phyloP scores from a whole-genome alignment of 2,888 invertebrate genomes.

The Pheosia gnoma region DNA sequence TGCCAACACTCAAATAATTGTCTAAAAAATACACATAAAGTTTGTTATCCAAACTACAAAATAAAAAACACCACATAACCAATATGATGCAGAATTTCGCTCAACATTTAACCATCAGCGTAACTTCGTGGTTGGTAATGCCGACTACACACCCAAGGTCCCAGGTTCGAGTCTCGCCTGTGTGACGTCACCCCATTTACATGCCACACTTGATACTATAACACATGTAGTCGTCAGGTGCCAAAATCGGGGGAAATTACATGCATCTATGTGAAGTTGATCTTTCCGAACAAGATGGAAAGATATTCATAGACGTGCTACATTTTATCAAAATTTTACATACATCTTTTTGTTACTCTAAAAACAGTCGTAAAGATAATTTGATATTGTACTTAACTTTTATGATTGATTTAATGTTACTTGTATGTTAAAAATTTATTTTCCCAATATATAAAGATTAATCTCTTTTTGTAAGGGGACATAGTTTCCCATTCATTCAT shows the following conservation, averaged over 20 bases:
- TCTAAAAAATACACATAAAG: too few relatives aligned
- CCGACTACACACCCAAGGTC: constrained; percentile 19
- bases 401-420: too few relatives aligned
- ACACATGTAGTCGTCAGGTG: constrained; percentile 71
- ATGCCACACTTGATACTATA: constrained; percentile 79
- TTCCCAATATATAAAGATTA: too few relatives aligned
- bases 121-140: constrained; percentile 37
- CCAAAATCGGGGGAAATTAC: constrained; percentile 70
- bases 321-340: constrained; percentile 40
- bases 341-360: constrained; percentile 9
- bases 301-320: constrained; percentile 68
- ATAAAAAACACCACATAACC: too few relatives aligned
- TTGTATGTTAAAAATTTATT: too few relatives aligned
- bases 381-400: too few relatives aligned
- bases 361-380: too few relatives aligned
- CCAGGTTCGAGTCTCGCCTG: constrained; percentile 58
- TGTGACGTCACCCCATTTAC: constrained; percentile 63
- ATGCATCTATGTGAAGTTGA: constrained; percentile 69
- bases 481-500: too few relatives aligned
- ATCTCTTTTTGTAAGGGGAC: too few relatives aligned
- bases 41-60: too few relatives aligned
- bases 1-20: too few relatives aligned
- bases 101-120: neutral
- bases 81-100: too few relatives aligned
- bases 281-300: constrained; percentile 42